Base-by-base conservation (phyloP, 2,113 vertebrate species). In the Ameiurus melas region DNA sequence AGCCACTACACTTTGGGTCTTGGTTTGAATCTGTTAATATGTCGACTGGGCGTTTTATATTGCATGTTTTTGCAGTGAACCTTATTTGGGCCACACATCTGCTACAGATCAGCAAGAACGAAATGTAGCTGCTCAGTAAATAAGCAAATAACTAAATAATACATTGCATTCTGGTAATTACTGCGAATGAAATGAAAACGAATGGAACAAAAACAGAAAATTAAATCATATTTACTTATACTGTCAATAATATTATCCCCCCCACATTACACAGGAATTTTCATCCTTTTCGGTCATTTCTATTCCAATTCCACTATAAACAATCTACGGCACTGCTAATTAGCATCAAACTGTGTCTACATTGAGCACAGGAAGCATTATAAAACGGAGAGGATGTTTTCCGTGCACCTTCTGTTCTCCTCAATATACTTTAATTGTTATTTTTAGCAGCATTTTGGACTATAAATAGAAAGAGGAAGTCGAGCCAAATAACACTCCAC, bases 381-480 rank as follows among this genome's bases (percentile, higher is more conserved):
- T 68, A 83, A 73, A 84, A 60, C 3, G 66, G 81, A 92, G 71
- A 86, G 82, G 87, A 90, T 90, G 89, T 89, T 85, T 91, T 93
- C 90, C 87, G 88, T 93, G 87, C 87, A 55, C 84, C 87, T 91
- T 92, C 87, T 90, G 86, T 89, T 80, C 80, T 47, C 64, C 68
- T 82, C 2, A 68, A 78, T 87, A 47, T 57, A 70, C 73, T 64
- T 68, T 86, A 47, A 73, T 91, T 91, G 93, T 94, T 92, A 91
- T 93, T 92, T 10, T 5, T 89, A 81, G 57, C 25, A 87, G 60
- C 86, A 81, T 84, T 80, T 53, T 66, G 39, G 82, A 90, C 90
- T 95, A 95, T 94, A 94, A 94, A 93, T 93, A 93, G 93, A 90
- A 91, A 68, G 82, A 93, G 94, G 94, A 94, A 94, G 93, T 91